Percentiles rank a stretch among this genome's conserved stretches.
Conservation (phyloP, 2,888 invertebrate species). For the Icerya purchasi region DNA sequence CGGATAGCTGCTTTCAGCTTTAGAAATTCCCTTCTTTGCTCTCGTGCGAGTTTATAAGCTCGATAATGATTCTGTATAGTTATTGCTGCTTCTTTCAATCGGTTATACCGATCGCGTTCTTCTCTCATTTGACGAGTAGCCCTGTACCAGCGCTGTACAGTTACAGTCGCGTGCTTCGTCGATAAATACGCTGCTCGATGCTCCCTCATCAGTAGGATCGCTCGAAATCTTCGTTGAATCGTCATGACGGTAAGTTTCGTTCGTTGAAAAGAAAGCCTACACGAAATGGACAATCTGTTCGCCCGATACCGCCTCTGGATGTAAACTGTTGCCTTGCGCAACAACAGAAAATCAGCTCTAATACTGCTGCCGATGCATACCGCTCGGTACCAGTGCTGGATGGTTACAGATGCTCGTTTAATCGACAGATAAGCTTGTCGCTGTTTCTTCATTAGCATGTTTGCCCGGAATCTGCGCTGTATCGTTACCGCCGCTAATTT, state of each 20-base stretch:
- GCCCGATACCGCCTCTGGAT: neutral
- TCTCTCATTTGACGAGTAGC: neutral
- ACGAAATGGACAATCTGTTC: too few relatives aligned
- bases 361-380: too few relatives aligned
- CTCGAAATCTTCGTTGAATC: conserved; percentile 4
- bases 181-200: conserved; percentile 5
- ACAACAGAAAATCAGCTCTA: neutral
- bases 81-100: conserved; percentile 1
- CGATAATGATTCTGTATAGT: conserved; percentile 3
- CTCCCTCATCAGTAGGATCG: neutral
- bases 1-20: neutral
- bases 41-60: neutral
- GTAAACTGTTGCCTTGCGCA: neutral
- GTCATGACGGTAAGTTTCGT: too few relatives aligned
- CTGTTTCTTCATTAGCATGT: conserved; percentile 3
- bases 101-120: conserved; percentile 2
- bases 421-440: neutral
- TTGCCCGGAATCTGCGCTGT: conserved; percentile 7
- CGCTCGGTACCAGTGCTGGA: conserved; percentile 4
- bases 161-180: neutral
- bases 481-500: neutral
- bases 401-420: neutral
- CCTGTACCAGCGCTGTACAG: conserved; percentile 9
- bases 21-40: neutral
- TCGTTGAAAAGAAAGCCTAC: too few relatives aligned